Evolutionary conservation across 2,888 invertebrate genomes (phyloP).

Genomic region (Tetheella fluctuosa): DNA sequence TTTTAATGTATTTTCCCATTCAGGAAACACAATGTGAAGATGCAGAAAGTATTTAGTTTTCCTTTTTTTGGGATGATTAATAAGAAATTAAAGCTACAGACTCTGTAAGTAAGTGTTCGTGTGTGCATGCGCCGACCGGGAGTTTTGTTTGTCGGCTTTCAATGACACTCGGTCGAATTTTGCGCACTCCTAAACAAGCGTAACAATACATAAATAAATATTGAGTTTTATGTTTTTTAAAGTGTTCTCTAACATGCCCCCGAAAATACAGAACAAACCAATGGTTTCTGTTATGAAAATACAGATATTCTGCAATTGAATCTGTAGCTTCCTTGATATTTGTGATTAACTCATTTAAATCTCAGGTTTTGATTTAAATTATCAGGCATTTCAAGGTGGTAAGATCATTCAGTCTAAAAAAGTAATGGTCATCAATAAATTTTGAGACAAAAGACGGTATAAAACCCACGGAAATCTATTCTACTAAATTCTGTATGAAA

Average conservation of each 20-base stretch:
- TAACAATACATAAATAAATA: background rate
- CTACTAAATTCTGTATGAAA: too few relatives aligned
- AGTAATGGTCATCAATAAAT: too few relatives aligned
- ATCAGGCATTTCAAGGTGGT: too few relatives aligned
- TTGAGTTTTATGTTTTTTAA: background rate
- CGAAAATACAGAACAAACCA: background rate
- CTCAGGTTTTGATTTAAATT: too few relatives aligned
- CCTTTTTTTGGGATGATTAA: slow-evolving; percentile 68
- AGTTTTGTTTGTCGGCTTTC: background rate
- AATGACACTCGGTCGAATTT: background rate
- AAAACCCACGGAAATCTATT: too few relatives aligned
- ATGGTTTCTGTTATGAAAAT: background rate
- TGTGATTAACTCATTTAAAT: too few relatives aligned
- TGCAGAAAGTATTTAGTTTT: slow-evolving; percentile 65
- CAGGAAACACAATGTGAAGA: slow-evolving; percentile 66
- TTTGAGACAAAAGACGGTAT: too few relatives aligned
- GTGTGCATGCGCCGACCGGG: slow-evolving; percentile 23
- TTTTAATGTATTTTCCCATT: slow-evolving; percentile 47
- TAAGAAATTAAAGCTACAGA: slow-evolving; percentile 69
- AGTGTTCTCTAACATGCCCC: background rate
- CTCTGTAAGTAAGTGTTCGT: slow-evolving; percentile 69
- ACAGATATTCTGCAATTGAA: background rate
- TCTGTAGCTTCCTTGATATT: too few relatives aligned
- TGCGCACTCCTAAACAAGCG: background rate
- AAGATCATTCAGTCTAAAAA: too few relatives aligned